A percentile compares a stretch with the other conserved stretches of the same genome.
Conservation (phyloP, 1,140 invertebrate genomes). For the Heliconius hewitsoni region DNA sequence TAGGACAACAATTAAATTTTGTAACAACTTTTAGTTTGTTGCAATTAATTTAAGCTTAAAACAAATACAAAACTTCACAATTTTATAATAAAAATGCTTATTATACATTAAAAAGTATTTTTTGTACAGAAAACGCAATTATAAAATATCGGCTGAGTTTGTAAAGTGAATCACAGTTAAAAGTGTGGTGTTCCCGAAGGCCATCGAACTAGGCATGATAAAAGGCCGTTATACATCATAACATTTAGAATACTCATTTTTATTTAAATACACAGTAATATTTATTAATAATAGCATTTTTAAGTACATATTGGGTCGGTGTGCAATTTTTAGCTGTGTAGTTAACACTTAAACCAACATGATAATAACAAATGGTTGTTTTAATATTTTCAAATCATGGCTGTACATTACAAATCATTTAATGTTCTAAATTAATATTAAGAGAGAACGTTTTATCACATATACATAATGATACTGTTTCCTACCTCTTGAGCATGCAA, state of each 20-base stretch:
- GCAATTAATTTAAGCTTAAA: constrained; percentile 40
- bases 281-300: constrained; percentile 62
- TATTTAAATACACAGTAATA: constrained; percentile 36
- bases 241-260: constrained; percentile 55
- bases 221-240: constrained; percentile 54
- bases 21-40: constrained; percentile 61
- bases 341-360: constrained; percentile 20
- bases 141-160: constrained; percentile 70
- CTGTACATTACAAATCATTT: constrained; percentile 30
- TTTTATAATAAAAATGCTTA: constrained; percentile 37
- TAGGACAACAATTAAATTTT: constrained; percentile 64
- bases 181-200: constrained; percentile 68
- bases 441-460: constrained; percentile 41
- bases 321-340: constrained; percentile 43
- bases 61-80: constrained; percentile 33
- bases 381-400: background rate
- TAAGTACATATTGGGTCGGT: constrained; percentile 61
- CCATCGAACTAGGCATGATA: constrained; percentile 54
- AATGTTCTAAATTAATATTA: constrained; percentile 35
- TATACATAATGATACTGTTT: constrained; percentile 41
- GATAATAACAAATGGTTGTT: background rate
- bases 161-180: constrained; percentile 76
- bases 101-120: constrained; percentile 42
- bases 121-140: constrained; percentile 44
- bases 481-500: constrained; percentile 29